Percentiles rank a stretch among this genome's conserved stretches.
Conservation (phyloP, 2,113 vertebrate genomes). For the Noctilio leporinus region DNA sequence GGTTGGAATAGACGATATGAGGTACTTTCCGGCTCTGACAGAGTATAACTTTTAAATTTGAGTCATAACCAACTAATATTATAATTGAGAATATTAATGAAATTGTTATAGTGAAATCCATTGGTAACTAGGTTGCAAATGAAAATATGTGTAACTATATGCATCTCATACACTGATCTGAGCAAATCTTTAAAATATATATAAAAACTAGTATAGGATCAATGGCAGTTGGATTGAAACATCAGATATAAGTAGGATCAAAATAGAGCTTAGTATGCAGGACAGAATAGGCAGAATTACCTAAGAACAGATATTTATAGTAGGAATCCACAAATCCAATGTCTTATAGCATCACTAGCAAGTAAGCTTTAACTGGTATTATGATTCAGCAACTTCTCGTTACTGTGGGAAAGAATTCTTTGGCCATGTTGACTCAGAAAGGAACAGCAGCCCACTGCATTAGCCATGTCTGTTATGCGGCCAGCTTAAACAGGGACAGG, state of each 20-base stretch:
- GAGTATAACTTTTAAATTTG: not conserved
- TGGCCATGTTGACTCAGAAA: not conserved
- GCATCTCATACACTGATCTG: not conserved
- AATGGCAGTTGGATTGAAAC: not conserved
- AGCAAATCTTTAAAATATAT: not conserved
- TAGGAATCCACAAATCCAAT: not conserved
- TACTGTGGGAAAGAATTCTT: not conserved
- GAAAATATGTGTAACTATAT: not conserved
- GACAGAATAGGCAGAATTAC: not conserved
- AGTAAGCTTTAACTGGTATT: not conserved
- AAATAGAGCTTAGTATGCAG: not conserved
- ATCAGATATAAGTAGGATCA: not conserved
- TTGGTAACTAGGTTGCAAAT: not conserved
- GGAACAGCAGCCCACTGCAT: not conserved
- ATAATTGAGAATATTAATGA: not conserved
- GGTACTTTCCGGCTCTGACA: not conserved
- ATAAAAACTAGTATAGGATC: not conserved
- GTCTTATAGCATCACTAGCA: not conserved
- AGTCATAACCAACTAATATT: not conserved
- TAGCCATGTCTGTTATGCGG: not conserved
- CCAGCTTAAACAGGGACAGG: accelerated
- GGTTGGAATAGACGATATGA: not conserved
- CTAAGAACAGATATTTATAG: not conserved
- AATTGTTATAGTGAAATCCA: not conserved
- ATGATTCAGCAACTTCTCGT: not conserved